These are phyloP conservation scores for Amblyopsis hoosieri DNA, from an alignment of 2,797 vertebrate genomes.

Conservation along the genomic window DNA sequence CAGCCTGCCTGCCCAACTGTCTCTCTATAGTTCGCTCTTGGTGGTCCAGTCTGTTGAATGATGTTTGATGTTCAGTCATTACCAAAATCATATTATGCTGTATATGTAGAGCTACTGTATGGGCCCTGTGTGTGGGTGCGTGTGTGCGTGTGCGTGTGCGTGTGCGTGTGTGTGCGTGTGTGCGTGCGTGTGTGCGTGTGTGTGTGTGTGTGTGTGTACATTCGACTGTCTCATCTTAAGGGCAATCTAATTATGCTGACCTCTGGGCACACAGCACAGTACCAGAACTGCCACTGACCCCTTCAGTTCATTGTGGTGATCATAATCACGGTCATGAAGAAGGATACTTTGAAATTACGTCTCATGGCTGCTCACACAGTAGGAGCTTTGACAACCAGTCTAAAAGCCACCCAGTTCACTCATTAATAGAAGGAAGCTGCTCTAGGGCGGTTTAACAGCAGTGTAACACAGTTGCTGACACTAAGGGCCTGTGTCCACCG, in stretches of 20 bases:
- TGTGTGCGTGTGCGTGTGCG: neutral
- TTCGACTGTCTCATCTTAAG: conserved; percentile 58
- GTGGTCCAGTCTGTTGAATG: conserved; percentile 64
- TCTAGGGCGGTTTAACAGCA: too few species aligned
- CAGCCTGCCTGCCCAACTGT: conserved; percentile 9
- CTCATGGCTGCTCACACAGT: neutral
- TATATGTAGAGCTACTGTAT: conserved; percentile 62
- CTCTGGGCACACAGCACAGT: conserved; percentile 57
- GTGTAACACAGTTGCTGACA: too few species aligned
- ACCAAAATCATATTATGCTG: conserved; percentile 66
- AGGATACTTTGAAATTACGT: conserved; percentile 6
- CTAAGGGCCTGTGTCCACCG: too few species aligned
- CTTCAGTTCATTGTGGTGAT: conserved; percentile 8
- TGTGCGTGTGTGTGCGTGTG: conserved; percentile 17
- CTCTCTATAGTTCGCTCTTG: conserved; percentile 33
- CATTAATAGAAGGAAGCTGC: too few species aligned
- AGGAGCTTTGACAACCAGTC: conserved; percentile 3
- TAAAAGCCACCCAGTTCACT: too few species aligned
- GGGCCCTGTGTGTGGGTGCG: conserved; percentile 2
- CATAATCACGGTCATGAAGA: conserved; percentile 2
- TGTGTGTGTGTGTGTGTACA: conserved; percentile 23
- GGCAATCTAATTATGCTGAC: conserved; percentile 71
- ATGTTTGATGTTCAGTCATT: conserved; percentile 70
- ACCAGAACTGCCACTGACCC: conserved; percentile 52
- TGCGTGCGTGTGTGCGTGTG: conserved; percentile 23